phyloP scores from a whole-genome alignment of 2,113 vertebrate species.

The Dicrurus megarhynchus region DNA sequence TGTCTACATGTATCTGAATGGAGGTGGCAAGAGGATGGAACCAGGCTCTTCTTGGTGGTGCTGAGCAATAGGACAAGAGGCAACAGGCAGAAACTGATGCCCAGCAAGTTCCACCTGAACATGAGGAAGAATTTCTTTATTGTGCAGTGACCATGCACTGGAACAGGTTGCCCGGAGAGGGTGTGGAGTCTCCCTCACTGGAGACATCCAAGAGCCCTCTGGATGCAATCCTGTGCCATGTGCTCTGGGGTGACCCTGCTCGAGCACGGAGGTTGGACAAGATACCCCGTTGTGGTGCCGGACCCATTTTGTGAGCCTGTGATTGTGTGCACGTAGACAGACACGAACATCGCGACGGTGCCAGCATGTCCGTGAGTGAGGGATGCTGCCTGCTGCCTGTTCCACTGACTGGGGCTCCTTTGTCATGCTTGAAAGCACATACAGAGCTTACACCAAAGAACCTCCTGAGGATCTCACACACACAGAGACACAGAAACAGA shows the following conservation, averaged over 20 bases:
- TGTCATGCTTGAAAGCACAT: background rate
- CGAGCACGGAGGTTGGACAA: background rate
- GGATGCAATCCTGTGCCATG: background rate
- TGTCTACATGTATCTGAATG: background rate
- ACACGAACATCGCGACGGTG: accelerated
- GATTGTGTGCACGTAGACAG: background rate
- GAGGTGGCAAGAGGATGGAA: background rate
- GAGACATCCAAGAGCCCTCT: background rate
- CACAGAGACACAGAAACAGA: accelerated
- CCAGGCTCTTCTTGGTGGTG: background rate
- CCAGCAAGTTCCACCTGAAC: accelerated
- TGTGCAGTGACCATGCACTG: background rate
- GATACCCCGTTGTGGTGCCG: accelerated
- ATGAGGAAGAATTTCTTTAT: background rate
- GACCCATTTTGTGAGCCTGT: no score
- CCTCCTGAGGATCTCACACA: background rate
- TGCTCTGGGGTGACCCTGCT: background rate
- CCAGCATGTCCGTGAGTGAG: background rate
- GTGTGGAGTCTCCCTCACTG: background rate
- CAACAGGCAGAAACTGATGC: background rate
- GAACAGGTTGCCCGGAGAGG: accelerated
- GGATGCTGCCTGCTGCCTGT: background rate
- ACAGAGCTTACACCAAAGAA: no score
- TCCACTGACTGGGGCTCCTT: background rate
- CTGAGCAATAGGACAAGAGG: accelerated